Evolutionary conservation across 2,888 invertebrate genomes (phyloP), one percentile per base, ranked within the genome.

Genomic region (Caprella mutica): DNA sequence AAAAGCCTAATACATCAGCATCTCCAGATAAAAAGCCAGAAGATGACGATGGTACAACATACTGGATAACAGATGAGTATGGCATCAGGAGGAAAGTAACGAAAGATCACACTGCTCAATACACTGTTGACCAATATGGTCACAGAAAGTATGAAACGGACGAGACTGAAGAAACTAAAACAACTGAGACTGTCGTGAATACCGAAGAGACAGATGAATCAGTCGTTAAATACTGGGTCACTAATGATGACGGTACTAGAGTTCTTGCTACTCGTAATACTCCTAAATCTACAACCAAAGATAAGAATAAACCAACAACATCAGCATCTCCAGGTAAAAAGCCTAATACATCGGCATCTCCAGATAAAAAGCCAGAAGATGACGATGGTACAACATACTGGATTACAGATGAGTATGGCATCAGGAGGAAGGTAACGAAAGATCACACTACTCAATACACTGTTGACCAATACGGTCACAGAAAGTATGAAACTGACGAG

Each of bases 381-480:
- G 44, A 44, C 14, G 26, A 26, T 8, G 14, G 27, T 6, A 6
- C 26, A 24, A 44, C 44, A 3, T 44, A 44, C 44, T 44, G 44
- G 44, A 44, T 44, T 17, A 44, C 44, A 5, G 44, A 44, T 23
- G 44, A 44, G 14, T 44, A 44, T 14, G 44, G 44, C 12, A 14
- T 44, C 17, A 24, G 44, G 24, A 24, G 44, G 4, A 24, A 44
- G 14, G 44, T 44, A 6, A 6, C 44, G 6, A 44, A 44, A 44
- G 44, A 44, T 44, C 24, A 23, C 8, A 44, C 6, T 5, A 8
- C 40, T 4, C n/a, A n/a, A n/a, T 48, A 48, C 48, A 5, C 27
- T n/a, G 48, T 48, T 8, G 48, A 48, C 30, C 27, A 48, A n/a
- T 48, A 29, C 5, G 48, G 48, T 29, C 48, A 48, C 21, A 27